Conservation (phyloP, 2,113 vertebrate species). For the Ramphastos sulfuratus region DNA sequence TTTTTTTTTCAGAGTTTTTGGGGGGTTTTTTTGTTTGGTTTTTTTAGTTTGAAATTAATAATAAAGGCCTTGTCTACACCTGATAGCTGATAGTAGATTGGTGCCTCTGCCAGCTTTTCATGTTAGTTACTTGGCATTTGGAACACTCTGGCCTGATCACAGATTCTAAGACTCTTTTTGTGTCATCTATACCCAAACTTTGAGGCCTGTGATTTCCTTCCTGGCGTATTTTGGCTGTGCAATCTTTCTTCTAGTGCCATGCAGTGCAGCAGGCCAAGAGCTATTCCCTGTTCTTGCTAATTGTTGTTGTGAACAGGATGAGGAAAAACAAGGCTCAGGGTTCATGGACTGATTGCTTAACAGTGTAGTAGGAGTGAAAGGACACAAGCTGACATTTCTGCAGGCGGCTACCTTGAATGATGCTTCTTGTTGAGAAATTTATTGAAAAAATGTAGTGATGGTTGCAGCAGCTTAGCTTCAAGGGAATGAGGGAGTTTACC, state of each 20-base stretch:
- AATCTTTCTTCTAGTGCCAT: background rate
- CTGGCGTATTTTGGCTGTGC: background rate
- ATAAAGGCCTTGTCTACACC: background rate
- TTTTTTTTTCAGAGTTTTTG: background rate
- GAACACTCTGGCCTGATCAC: background rate
- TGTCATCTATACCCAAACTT: background rate
- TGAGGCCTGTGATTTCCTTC: background rate
- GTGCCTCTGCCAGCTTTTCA: background rate
- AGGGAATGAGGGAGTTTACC: background rate
- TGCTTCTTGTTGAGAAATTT: background rate
- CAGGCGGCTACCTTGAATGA: background rate
- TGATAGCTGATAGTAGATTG: background rate
- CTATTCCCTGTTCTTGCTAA: accelerated
- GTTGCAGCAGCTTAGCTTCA: background rate
- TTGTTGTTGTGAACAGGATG: background rate
- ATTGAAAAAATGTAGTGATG: background rate
- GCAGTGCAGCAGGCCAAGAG: background rate
- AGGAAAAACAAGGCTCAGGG: background rate
- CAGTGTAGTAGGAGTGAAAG: background rate
- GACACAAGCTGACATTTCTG: background rate
- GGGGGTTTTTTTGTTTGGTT: background rate
- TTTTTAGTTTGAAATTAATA: background rate
- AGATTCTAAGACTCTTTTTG: background rate
- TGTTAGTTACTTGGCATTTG: background rate
- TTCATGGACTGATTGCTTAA: background rate